Base-by-base conservation (phyloP, 2,797 vertebrate genomes). In the Moxostoma hubbsi region DNA sequence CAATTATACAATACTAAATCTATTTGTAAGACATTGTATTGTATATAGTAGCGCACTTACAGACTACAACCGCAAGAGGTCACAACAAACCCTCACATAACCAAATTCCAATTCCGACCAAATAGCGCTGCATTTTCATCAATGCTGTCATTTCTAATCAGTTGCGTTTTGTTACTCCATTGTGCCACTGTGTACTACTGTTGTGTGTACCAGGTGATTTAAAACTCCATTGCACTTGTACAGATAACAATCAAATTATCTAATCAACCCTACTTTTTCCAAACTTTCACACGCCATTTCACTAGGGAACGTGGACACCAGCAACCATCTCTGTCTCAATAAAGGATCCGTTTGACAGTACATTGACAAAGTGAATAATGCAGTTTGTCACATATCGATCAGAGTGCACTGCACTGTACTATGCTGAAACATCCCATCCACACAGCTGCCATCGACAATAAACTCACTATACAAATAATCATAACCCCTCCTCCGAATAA, bases 11-110 rank as follows among this genome's bases (percentile, higher is more conserved):
- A 5, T 2, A 46, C 0, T 13, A 5, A 9, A n/a, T 36, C 5
- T 8, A 57, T 57, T 24, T 7, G 7, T 6, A 7, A 57, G 11
- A 16, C 12, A 16, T 55, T 1, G 11, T 45, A 51, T 18, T 18
- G 16, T 55, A 12, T 55, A 7, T 55, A 47, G 47, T 7, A 18
- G 7, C 7, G 55, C 62, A 69, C 7, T 73, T 65, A 7, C 59
- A 47, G 1, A 46, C 50, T 77, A 80, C 16, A 43, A 64, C 75
- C 85, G 80, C 71, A 72, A 86, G 85, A 82, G 71, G 80, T 70
- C 80, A 59, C 49, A 36, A 65, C 66, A 71, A 46, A 45, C 49
- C 10, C 71, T 72, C 50, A 15, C 10, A 13, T 55, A 66, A 13
- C 15, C 9, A 24, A 12, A n/a, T 10, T 45, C 53, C 3, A 54